These are phyloP conservation scores for Resseliella maxima DNA, from an alignment of 2,888 invertebrate genomes.

Conservation along the genomic window DNA sequence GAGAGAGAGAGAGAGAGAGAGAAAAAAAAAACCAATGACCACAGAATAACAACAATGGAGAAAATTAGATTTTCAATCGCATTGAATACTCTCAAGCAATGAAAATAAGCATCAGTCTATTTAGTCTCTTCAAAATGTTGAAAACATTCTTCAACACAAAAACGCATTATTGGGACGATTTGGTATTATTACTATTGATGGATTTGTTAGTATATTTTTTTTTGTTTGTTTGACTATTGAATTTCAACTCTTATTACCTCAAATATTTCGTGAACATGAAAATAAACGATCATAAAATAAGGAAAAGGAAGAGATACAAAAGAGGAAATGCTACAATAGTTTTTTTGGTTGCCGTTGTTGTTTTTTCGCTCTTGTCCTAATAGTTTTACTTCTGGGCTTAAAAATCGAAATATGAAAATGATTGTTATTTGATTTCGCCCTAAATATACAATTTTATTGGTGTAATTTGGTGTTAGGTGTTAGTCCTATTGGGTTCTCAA, in stretches of 20 bases:
- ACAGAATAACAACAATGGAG: slow-evolving; percentile 25
- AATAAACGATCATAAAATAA: not conserved
- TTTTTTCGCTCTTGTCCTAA: not conserved
- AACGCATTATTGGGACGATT: not conserved
- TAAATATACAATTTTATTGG: slow-evolving; percentile 28
- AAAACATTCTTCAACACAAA: slow-evolving; percentile 16
- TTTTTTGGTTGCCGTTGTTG: not conserved
- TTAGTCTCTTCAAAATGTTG: not conserved
- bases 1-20: not conserved
- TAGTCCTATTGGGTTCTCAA: not conserved
- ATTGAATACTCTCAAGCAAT: not conserved
- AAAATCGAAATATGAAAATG: not conserved
- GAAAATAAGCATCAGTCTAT: not conserved
- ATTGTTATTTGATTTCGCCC: slow-evolving; percentile 24
- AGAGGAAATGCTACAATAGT: slow-evolving; percentile 23
- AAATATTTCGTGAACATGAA: slow-evolving; percentile 10
- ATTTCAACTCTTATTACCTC: not conserved
- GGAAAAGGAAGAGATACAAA: not conserved
- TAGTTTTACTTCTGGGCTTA: slow-evolving; percentile 30
- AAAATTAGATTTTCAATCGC: not conserved
- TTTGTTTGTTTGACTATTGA: slow-evolving; percentile 6
- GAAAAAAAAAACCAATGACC: slow-evolving; percentile 7
- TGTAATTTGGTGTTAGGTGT: slow-evolving; percentile 22
- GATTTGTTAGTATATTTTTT: not conserved
- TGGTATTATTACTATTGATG: slow-evolving; percentile 18